A percentile compares a stretch with the other conserved stretches of the same genome.
phyloP scores from a whole-genome alignment of 2,888 invertebrate genomes.

The Cosmia trapezina region DNA sequence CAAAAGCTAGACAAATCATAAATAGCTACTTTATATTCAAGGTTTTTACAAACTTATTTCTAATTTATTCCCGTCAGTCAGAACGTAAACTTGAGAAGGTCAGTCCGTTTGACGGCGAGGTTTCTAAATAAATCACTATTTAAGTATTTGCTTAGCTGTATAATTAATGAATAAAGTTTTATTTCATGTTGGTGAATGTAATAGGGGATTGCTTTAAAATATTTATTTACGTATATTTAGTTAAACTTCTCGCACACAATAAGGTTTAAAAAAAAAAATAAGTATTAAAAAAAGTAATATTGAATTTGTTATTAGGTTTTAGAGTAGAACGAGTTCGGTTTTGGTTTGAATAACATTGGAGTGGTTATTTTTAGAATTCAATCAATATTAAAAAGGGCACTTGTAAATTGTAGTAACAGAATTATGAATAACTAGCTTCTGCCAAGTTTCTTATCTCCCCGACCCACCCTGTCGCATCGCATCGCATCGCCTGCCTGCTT shows the following conservation, averaged over 20 bases:
- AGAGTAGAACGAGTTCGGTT: background rate
- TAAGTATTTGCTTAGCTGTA: slow-evolving; percentile 45
- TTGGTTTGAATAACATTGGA: background rate
- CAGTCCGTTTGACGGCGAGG: slow-evolving; percentile 34
- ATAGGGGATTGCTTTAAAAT: slow-evolving; percentile 12
- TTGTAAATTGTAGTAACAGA: background rate
- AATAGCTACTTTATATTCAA: slow-evolving; percentile 37
- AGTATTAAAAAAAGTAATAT: background rate
- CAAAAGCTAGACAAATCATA: slow-evolving; percentile 18
- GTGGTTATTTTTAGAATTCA: background rate
- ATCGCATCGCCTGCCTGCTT: no score
- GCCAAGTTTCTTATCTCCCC: no score
- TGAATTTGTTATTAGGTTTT: slow-evolving; percentile 4
- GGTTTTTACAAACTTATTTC: slow-evolving; percentile 40
- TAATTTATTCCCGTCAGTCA: slow-evolving; percentile 49
- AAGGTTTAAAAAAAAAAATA: no score
- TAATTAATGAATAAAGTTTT: slow-evolving; percentile 58
- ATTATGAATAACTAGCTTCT: no score
- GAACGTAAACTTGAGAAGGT: slow-evolving; percentile 50
- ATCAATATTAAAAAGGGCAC: no score
- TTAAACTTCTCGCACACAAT: no score
- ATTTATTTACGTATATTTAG: no score
- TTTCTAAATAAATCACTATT: slow-evolving; percentile 49
- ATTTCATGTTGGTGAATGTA: slow-evolving; percentile 26
- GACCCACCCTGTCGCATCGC: no score